These are phyloP conservation scores for Phyllotreta cruciferae DNA, from an alignment of 2,888 invertebrate genomes.

Conservation along the genomic window DNA sequence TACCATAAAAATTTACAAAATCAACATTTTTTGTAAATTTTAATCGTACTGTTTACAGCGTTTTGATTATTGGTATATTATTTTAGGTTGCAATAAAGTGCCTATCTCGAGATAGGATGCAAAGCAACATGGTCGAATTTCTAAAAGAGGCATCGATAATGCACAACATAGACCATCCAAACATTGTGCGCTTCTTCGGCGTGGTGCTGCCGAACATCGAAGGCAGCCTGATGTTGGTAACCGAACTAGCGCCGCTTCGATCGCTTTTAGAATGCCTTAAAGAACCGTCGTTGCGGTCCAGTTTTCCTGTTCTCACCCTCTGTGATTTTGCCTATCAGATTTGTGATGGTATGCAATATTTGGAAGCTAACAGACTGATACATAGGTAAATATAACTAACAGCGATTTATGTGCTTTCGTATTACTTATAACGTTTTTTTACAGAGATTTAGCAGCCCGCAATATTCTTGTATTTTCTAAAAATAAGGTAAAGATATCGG, in stretches of 20 bases:
- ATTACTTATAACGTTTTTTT: slow-evolving; percentile 53
- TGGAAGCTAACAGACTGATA: slow-evolving; percentile 94
- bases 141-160: slow-evolving; percentile 98
- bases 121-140: slow-evolving; percentile 95
- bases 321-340: slow-evolving; percentile 97
- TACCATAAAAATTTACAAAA: too few species aligned
- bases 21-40: too few species aligned
- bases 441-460: slow-evolving; percentile 92
- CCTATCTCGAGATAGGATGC: slow-evolving; percentile 92
- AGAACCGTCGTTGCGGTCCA: slow-evolving; percentile 87
- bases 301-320: slow-evolving; percentile 89
- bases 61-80: too few species aligned
- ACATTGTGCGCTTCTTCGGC: slow-evolving; percentile 96
- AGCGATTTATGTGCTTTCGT: too few species aligned
- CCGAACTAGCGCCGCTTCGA: slow-evolving; percentile 93
- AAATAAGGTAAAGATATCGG: slow-evolving; percentile 97
- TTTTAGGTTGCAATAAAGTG: slow-evolving; percentile 94
- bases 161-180: slow-evolving; percentile 97
- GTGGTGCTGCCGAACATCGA: slow-evolving; percentile 86
- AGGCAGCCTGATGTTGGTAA: slow-evolving; percentile 71
- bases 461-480: slow-evolving; percentile 97
- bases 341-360: slow-evolving; percentile 97
- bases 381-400: too few species aligned
- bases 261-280: slow-evolving; percentile 95
- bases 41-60: too few species aligned